phyloP scores from a whole-genome alignment of 2,797 vertebrate genomes.

The Tauraco hartlaubi region DNA sequence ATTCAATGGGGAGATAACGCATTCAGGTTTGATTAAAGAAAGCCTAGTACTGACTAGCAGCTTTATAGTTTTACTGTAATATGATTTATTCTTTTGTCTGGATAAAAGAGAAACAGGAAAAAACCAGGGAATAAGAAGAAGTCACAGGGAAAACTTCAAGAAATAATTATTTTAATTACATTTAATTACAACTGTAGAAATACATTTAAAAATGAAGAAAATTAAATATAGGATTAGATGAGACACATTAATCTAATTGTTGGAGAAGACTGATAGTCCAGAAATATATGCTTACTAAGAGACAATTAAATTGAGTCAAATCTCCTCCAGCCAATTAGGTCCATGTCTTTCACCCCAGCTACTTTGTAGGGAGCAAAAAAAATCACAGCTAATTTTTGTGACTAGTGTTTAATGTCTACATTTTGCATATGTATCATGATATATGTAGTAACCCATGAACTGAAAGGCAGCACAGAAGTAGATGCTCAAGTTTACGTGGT shows the following conservation, averaged over 20 bases:
- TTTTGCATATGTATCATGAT: background rate
- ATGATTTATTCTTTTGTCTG: background rate
- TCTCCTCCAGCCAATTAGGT: background rate
- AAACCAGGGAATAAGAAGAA: background rate
- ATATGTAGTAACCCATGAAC: background rate
- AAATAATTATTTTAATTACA: constrained; percentile 1
- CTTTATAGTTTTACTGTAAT: background rate
- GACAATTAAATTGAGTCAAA: background rate
- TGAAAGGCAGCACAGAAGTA: background rate
- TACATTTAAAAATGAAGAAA: background rate
- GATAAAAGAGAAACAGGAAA: background rate
- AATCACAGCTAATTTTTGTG: background rate
- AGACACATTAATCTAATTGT: background rate
- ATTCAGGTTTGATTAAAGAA: background rate
- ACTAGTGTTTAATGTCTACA: background rate
- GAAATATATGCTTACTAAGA: background rate
- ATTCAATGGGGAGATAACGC: background rate
- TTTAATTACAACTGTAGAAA: background rate
- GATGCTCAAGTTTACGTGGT: background rate
- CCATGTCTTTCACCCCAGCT: background rate
- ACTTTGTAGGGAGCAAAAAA: background rate
- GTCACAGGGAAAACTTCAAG: background rate
- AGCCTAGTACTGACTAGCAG: background rate
- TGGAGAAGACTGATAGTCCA: background rate
- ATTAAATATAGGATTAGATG: background rate